Evolutionary conservation across 92 coral and sea anemone genomes (phyloP).

Genomic region (Meandrina meandrites): DNA sequence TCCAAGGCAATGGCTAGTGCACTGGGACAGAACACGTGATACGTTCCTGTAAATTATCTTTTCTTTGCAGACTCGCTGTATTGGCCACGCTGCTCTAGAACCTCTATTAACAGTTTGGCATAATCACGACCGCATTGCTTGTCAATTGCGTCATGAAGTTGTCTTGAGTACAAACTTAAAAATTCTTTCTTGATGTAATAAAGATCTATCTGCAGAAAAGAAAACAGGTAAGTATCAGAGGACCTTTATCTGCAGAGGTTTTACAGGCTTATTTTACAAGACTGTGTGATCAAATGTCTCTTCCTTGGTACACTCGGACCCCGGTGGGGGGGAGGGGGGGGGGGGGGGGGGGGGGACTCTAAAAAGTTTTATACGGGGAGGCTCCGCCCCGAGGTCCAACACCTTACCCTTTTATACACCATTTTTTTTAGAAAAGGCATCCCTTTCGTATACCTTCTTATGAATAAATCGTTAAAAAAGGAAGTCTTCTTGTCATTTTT

Average conservation of each 20-base stretch:
- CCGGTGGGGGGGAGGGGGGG: no score
- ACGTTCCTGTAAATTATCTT: constrained; percentile 23
- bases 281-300: background rate
- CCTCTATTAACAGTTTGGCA: constrained; percentile 50
- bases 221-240: background rate
- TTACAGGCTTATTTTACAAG: background rate
- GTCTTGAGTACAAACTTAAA: constrained; percentile 52
- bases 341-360: no score
- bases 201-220: constrained; percentile 65
- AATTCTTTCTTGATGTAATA: constrained; percentile 80
- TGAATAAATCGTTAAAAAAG: no score
- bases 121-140: constrained; percentile 57
- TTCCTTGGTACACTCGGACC: background rate
- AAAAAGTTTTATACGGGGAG: no score
- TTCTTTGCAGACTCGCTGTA: constrained; percentile 70
- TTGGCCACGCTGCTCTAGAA: constrained; percentile 73
- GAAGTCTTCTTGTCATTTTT: no score
- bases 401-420: no score
- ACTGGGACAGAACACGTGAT: background rate
- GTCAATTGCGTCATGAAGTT: constrained; percentile 63
- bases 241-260: background rate
- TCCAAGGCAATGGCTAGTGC: background rate
- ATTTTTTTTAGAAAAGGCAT: no score
- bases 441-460: no score
- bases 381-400: no score